Evolutionary conservation across 2,113 vertebrate species (phyloP).

Genomic region (Psilopsiagon aymara): DNA sequence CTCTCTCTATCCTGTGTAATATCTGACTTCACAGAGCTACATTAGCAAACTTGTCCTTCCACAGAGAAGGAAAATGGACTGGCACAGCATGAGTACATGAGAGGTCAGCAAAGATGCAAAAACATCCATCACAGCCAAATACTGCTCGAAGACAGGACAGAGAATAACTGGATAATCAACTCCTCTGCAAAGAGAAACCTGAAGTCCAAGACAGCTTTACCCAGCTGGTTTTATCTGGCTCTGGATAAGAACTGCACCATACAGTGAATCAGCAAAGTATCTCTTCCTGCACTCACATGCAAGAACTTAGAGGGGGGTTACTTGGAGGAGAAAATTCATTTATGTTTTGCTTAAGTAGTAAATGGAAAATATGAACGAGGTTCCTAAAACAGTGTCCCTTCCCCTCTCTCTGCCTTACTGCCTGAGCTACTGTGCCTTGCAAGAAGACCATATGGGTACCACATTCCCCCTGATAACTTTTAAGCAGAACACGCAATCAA

Average conservation of each 20-base stretch:
- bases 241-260: background rate
- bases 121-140: background rate
- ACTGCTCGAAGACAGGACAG: background rate
- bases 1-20: background rate
- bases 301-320: background rate
- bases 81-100: background rate
- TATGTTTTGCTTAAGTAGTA: background rate
- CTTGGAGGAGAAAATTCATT: background rate
- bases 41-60: background rate
- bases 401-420: background rate
- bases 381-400: background rate
- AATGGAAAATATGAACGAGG: background rate
- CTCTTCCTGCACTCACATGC: background rate
- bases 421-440: background rate
- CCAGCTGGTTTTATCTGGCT: background rate
- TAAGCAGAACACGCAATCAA: background rate
- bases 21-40: background rate
- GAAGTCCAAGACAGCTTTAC: background rate
- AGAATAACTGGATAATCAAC: background rate
- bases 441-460: background rate
- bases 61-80: background rate
- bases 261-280: background rate
- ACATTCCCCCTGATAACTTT: background rate
- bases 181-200: background rate
- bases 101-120: background rate